phyloP scores from a whole-genome alignment of 2,113 vertebrate genomes.

The Rallus limicola region DNA sequence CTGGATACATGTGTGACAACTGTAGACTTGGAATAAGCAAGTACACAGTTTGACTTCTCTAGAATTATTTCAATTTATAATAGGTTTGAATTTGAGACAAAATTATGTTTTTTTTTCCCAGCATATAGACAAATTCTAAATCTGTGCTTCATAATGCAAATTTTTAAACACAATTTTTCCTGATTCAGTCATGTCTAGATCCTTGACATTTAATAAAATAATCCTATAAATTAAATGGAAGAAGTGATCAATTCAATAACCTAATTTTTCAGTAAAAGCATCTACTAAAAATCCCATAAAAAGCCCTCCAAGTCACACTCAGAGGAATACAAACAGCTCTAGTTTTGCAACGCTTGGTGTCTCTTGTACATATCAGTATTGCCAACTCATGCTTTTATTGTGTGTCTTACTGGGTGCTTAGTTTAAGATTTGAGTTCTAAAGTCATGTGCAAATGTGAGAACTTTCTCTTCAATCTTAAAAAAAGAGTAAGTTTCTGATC shows the following conservation, averaged over 20 bases:
- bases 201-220: not conserved
- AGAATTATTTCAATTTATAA: not conserved
- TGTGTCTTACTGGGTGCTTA: not conserved
- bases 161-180: not conserved
- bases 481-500: not conserved
- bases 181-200: not conserved
- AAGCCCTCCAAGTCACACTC: not conserved
- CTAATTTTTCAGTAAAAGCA: not conserved
- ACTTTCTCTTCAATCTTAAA: not conserved
- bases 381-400: not conserved
- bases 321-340: not conserved
- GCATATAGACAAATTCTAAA: not conserved
- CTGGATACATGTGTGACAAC: not conserved
- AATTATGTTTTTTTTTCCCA: accelerated
- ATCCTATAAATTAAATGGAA: not conserved
- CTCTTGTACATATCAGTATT: not conserved
- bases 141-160: not conserved
- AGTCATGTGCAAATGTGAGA: not conserved
- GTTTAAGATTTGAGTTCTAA: not conserved
- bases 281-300: not conserved
- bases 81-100: not conserved
- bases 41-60: not conserved
- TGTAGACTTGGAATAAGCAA: not conserved
- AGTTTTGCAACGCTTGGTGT: not conserved
- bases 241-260: not conserved